These are phyloP conservation scores for Calypte anna DNA, from an alignment of 2,113 vertebrate species.

Conservation along the genomic window DNA sequence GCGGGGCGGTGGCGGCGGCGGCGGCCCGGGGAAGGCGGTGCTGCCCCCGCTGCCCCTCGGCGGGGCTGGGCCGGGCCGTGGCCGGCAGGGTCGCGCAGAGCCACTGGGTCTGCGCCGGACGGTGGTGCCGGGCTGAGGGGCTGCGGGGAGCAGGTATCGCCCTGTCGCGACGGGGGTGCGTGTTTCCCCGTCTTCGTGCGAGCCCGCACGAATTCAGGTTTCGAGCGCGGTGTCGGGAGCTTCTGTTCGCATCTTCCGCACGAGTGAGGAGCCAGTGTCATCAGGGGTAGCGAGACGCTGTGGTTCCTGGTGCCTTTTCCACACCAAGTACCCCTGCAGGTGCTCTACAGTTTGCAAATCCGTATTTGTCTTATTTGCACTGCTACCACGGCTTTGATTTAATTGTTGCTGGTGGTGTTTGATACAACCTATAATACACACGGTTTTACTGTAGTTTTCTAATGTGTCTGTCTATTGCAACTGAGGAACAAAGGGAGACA, in stretches of 20 bases:
- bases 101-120: accelerated
- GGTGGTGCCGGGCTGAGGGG: background rate
- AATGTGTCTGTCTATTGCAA: accelerated
- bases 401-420: background rate
- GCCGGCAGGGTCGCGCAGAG: background rate
- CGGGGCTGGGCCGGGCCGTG: background rate
- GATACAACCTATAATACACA: accelerated
- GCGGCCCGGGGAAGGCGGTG: background rate
- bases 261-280: accelerated
- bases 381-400: background rate
- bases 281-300: background rate
- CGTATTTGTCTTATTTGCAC: background rate
- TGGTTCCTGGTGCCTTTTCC: background rate
- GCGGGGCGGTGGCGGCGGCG: background rate
- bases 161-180: background rate
- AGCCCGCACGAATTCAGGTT: accelerated
- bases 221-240: background rate
- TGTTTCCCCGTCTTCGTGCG: background rate
- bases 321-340: accelerated
- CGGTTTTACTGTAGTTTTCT: background rate
- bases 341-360: accelerated
- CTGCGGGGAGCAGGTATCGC: too few relatives aligned
- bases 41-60: background rate
- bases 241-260: accelerated
- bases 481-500: background rate